Evolutionary conservation across 2,888 invertebrate species (phyloP).

Genomic region (Serripes groenlandicus): DNA sequence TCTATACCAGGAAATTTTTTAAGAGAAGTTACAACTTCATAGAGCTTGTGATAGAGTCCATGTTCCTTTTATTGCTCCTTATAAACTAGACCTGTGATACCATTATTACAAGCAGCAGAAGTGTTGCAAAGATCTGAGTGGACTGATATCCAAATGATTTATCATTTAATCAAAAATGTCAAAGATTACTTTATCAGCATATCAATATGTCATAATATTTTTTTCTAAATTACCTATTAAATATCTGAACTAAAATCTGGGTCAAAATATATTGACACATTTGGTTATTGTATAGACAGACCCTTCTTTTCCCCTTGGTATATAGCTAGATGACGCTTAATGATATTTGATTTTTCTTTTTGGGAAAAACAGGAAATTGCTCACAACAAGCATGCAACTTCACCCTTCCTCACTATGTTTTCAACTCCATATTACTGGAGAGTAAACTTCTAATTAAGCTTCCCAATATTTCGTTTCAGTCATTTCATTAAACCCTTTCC

Average conservation of each 20-base stretch:
- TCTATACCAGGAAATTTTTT: too few relatives aligned
- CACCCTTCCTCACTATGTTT: background rate
- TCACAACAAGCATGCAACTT: background rate
- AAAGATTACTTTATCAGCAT: background rate
- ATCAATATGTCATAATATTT: background rate
- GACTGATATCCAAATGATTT: too few relatives aligned
- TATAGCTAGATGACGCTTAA: too few relatives aligned
- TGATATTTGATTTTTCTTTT: background rate
- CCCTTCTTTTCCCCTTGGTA: too few relatives aligned
- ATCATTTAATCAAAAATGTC: background rate
- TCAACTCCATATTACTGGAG: background rate
- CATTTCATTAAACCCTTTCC: background rate
- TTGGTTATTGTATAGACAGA: too few relatives aligned
- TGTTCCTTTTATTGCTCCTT: too few relatives aligned
- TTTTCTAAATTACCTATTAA: background rate
- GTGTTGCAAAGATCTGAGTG: too few relatives aligned
- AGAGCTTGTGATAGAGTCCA: too few relatives aligned
- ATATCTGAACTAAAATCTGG: background rate
- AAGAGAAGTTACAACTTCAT: too few relatives aligned
- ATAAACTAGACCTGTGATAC: too few relatives aligned
- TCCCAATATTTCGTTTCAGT: background rate
- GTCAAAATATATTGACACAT: too few relatives aligned
- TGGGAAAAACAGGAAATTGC: background rate
- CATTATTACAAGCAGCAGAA: too few relatives aligned
- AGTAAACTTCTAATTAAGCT: background rate